Conservation (phyloP, 2,797 vertebrate genomes). For the Darevskia mixta region DNA sequence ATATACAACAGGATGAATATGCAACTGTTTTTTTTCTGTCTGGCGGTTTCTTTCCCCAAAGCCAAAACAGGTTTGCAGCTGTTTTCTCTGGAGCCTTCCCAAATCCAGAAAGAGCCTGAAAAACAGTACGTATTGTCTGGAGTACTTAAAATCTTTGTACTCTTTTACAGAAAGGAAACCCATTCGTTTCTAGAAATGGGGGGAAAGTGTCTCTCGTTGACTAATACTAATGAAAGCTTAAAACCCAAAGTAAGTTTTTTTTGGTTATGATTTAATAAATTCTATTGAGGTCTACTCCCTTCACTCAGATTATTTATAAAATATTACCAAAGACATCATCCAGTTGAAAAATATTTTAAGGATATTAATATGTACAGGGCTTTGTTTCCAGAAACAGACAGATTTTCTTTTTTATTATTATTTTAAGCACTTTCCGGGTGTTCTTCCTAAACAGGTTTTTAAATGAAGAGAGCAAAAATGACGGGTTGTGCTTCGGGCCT, state of each 20-base stretch:
- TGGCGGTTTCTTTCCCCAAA: slow-evolving; percentile 39
- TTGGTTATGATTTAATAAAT: not conserved
- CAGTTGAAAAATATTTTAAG: not conserved
- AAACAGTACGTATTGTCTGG: slow-evolving; percentile 40
- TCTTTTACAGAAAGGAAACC: not conserved
- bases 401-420: not conserved
- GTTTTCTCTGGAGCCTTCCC: slow-evolving; percentile 43
- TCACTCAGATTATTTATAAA: slow-evolving; percentile 21
- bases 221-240: slow-evolving; percentile 6
- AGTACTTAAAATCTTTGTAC: slow-evolving; percentile 5
- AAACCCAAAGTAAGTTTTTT: not conserved
- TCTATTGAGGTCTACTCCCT: not conserved
- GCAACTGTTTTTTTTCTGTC: not conserved
- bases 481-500: not conserved
- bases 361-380: not conserved
- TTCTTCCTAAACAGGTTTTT: not conserved
- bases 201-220: not conserved
- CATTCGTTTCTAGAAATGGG: slow-evolving; percentile 11
- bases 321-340: not conserved
- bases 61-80: slow-evolving; percentile 52
- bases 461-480: not conserved
- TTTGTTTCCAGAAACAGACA: slow-evolving; percentile 5
- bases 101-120: slow-evolving; percentile 37
- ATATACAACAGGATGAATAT: not conserved
- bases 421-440: not conserved